phyloP scores from a whole-genome alignment of 2,113 vertebrate species.

The Oxyruncus cristatus region DNA sequence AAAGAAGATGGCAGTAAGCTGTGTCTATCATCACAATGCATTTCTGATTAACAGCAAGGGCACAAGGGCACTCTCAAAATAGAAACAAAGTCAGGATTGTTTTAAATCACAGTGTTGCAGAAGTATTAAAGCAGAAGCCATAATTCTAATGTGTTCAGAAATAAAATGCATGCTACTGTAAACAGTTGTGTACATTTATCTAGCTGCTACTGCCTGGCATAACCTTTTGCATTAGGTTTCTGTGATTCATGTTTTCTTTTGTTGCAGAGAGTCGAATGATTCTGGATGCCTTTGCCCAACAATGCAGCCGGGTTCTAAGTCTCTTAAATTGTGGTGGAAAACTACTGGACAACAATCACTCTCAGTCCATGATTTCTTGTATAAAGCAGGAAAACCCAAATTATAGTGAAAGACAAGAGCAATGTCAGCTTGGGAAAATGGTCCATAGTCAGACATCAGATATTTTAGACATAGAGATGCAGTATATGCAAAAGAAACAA shows the following conservation, averaged over 20 bases:
- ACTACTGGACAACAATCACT: slow-evolving; percentile 84
- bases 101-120: slow-evolving; percentile 58
- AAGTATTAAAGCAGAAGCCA: slow-evolving; percentile 38
- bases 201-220: neutral
- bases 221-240: slow-evolving; percentile 14
- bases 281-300: slow-evolving; percentile 96
- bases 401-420: slow-evolving; percentile 76
- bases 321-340: slow-evolving; percentile 94
- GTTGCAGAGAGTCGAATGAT: slow-evolving; percentile 93
- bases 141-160: slow-evolving; percentile 40
- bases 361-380: slow-evolving; percentile 82
- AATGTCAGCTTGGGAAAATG: slow-evolving; percentile 79
- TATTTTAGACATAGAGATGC: slow-evolving; percentile 83
- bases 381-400: slow-evolving; percentile 88
- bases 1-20: slow-evolving; percentile 13
- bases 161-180: slow-evolving; percentile 33
- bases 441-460: slow-evolving; percentile 84
- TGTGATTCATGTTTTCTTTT: slow-evolving; percentile 61
- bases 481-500: slow-evolving; percentile 90
- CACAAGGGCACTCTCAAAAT: slow-evolving; percentile 69
- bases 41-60: slow-evolving; percentile 74
- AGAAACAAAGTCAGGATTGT: slow-evolving; percentile 70
- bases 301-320: slow-evolving; percentile 95
- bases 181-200: neutral
- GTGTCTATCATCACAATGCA: slow-evolving; percentile 36